phyloP scores from a whole-genome alignment of 2,113 vertebrate genomes.

The Laticauda laticaudata region DNA sequence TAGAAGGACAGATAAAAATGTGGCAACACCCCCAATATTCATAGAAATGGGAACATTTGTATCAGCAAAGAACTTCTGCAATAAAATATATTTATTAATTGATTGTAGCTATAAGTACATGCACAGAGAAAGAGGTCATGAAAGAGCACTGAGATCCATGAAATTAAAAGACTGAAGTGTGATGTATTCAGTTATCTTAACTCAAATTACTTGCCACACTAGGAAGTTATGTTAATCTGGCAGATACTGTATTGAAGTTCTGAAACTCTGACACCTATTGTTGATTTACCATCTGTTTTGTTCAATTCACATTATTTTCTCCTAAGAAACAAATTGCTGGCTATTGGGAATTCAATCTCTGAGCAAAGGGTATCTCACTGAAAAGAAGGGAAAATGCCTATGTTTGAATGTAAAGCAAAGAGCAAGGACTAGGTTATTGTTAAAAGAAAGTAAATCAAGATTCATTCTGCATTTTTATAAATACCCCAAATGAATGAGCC shows the following conservation, averaged over 20 bases:
- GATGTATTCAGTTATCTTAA: background rate
- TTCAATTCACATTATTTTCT: background rate
- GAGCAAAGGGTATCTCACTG: background rate
- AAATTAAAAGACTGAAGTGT: background rate
- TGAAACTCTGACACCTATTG: background rate
- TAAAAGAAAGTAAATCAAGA: background rate
- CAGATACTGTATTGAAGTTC: background rate
- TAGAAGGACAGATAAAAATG: background rate
- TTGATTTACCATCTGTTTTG: background rate
- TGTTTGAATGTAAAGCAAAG: background rate
- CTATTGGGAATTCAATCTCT: background rate
- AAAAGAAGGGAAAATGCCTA: background rate
- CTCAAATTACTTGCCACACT: background rate
- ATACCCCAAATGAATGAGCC: background rate
- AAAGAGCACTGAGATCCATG: background rate
- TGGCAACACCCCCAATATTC: background rate
- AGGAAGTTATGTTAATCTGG: background rate
- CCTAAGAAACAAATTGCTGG: background rate
- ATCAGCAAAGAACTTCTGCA: background rate
- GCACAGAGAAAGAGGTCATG: background rate
- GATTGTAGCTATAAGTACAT: background rate
- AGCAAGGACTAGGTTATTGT: background rate
- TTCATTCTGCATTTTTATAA: background rate
- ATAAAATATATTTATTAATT: background rate
- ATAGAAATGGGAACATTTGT: background rate